Evolutionary conservation across 2,888 invertebrate genomes (phyloP), one percentile per base, ranked within the genome.

Genomic region (Melangyna quadrimaculata): DNA sequence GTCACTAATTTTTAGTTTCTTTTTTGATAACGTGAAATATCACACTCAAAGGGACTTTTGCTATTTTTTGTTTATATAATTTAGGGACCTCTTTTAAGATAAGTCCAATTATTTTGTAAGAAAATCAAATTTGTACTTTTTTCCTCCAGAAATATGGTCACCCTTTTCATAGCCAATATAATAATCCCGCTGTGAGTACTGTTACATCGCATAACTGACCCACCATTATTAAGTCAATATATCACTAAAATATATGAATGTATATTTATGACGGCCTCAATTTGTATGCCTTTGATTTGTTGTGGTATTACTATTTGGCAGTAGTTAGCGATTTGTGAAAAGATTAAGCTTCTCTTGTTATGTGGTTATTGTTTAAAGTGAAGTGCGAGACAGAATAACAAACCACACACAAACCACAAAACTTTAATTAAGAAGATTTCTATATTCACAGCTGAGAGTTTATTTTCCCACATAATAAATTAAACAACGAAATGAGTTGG

Each of bases 321-420:
- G 27, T 6, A 32, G 35, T 19, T 35, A 59, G 22, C 35, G 35
- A 35, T 59, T 59, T 59, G 22, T 59, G 59, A 59, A n/a, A n/a
- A 59, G 35, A 59, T 22, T 59, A 59, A 37, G 9, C 0, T n/a
- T n/a, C 35, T 59, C 35, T 37, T 59, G 55, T 59, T 59, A 35
- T 59, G 59, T 22, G 59, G 59, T 37, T 59, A 59, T 59, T 59
- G 37, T 59, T 59, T 37, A 59, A 59, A 37, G 8, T 37, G 35
- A 59, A 22, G 37, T 37, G 59, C 22, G 12, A 59, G 35, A 59
- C 35, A 35, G 9, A 55, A 59, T 37, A 14, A 37, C 19, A 22
- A 59, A 59, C 19, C 19, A 7, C 37, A 59, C 35, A 59, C 1
- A 19, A 57, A 59, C 59, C 59, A 59, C 59, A 59, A n/a, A 22